These are phyloP conservation scores for Torymus texanus DNA, from an alignment of 2,888 invertebrate species.

Conservation along the genomic window DNA sequence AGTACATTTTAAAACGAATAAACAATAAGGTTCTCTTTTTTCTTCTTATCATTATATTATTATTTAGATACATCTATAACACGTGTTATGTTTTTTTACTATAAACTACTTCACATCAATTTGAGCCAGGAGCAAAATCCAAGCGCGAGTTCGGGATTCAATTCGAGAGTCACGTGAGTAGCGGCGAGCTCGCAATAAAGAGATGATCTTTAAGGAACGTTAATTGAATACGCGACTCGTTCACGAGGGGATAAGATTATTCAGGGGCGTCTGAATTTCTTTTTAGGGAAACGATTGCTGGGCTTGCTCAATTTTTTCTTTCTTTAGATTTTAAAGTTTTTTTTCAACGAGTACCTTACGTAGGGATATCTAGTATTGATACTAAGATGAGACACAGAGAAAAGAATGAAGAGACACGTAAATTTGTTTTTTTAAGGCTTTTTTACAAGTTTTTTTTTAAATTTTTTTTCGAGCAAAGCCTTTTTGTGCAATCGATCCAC, in stretches of 20 bases:
- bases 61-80: no score
- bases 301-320: constrained; percentile 24
- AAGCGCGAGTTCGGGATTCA: constrained; percentile 9
- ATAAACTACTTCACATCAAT: constrained; percentile 18
- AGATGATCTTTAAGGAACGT: background rate
- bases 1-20: no score
- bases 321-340: constrained; percentile 8
- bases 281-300: background rate
- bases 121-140: background rate
- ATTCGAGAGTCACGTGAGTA: no score
- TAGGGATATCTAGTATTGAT: constrained; percentile 17
- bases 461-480: constrained; percentile 32
- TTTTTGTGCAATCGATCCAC: constrained; percentile 17
- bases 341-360: background rate
- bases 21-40: no score
- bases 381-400: constrained; percentile 25
- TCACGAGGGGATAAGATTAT: background rate
- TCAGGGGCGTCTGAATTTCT: background rate
- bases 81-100: constrained; percentile 8
- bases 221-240: background rate
- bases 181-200: no score
- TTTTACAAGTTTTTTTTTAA: constrained; percentile 18
- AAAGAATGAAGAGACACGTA: constrained; percentile 36
- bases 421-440: constrained; percentile 27
- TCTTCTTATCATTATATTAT: no score